phyloP scores from a whole-genome alignment of 2,888 invertebrate species.

The Thalpophila matura region DNA sequence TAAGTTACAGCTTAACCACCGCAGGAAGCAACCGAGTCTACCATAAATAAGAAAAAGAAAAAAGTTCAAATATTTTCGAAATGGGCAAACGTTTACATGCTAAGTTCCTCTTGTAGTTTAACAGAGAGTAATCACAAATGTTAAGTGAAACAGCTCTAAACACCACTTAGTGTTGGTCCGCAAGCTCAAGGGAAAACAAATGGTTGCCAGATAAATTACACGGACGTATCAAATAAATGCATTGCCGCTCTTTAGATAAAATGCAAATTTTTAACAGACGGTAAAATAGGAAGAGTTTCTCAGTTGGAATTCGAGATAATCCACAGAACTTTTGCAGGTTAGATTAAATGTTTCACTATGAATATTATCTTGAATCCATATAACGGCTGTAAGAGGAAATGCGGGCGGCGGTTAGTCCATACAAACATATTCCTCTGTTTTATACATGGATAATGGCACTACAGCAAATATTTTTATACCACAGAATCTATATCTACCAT shows the following conservation, averaged over 20 bases:
- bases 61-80: slow-evolving; percentile 17
- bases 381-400: slow-evolving; percentile 23
- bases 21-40: slow-evolving; percentile 27
- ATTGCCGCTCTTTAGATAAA: slow-evolving; percentile 58
- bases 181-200: slow-evolving; percentile 53
- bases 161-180: slow-evolving; percentile 46
- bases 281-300: slow-evolving; percentile 47
- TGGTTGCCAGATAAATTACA: slow-evolving; percentile 54
- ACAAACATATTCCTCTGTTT: too few relatives aligned
- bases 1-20: slow-evolving; percentile 34
- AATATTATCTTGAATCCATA: slow-evolving; percentile 32
- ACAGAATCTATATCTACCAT: too few relatives aligned
- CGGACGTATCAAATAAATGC: slow-evolving; percentile 59
- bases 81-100: slow-evolving; percentile 19
- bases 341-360: slow-evolving; percentile 43
- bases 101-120: slow-evolving; percentile 27
- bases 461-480: too few relatives aligned
- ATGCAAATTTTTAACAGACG: slow-evolving; percentile 58
- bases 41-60: slow-evolving; percentile 35
- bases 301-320: slow-evolving; percentile 46
- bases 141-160: slow-evolving; percentile 55
- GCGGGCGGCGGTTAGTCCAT: too few relatives aligned
- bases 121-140: slow-evolving; percentile 54
- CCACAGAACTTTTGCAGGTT: slow-evolving; percentile 40
- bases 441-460: too few relatives aligned